Evolutionary conservation across 2,888 invertebrate species (phyloP).

Genomic region (Lycocerus yunnanus): DNA sequence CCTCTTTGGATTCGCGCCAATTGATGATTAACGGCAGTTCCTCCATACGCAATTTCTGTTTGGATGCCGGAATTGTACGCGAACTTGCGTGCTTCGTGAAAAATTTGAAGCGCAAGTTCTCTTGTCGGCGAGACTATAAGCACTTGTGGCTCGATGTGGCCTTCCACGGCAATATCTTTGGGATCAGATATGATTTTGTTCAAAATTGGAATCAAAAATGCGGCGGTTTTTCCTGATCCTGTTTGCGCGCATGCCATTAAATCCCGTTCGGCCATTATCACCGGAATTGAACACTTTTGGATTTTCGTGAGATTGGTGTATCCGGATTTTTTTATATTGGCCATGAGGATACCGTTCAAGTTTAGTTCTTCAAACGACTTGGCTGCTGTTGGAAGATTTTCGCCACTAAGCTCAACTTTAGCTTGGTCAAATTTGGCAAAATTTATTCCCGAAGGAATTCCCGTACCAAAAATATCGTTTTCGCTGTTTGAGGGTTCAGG

Average conservation of each 20-base stretch:
- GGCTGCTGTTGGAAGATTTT: conserved; percentile 68
- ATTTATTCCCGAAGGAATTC: conserved; percentile 84
- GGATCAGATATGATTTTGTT: conserved; percentile 69
- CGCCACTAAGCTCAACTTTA: conserved; percentile 81
- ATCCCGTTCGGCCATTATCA: conserved; percentile 79
- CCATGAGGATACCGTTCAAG: conserved; percentile 69
- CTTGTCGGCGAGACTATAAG: conserved; percentile 90
- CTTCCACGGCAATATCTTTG: too few species aligned
- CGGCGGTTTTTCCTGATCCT: conserved; percentile 97
- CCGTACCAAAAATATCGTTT: conserved; percentile 68
- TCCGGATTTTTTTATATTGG: conserved; percentile 78
- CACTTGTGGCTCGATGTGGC: conserved; percentile 81
- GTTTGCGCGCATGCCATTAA: conserved; percentile 98
- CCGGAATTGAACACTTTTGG: conserved; percentile 89
- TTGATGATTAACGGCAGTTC: conserved; percentile 76
- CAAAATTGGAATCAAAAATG: conserved; percentile 90
- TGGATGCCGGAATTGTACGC: conserved; percentile 74
- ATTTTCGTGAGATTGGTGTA: conserved; percentile 91
- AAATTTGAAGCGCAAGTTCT: conserved; percentile 89
- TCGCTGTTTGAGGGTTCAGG: conserved; percentile 76
- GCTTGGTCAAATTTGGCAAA: conserved; percentile 90
- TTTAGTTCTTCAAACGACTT: conserved; percentile 72
- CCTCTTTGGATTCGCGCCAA: conserved; percentile 61
- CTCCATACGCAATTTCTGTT: conserved; percentile 82
- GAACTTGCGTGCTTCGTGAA: conserved; percentile 83